Base-by-base conservation (phyloP, 2,797 vertebrate species). In the Podarcis siculus region DNA sequence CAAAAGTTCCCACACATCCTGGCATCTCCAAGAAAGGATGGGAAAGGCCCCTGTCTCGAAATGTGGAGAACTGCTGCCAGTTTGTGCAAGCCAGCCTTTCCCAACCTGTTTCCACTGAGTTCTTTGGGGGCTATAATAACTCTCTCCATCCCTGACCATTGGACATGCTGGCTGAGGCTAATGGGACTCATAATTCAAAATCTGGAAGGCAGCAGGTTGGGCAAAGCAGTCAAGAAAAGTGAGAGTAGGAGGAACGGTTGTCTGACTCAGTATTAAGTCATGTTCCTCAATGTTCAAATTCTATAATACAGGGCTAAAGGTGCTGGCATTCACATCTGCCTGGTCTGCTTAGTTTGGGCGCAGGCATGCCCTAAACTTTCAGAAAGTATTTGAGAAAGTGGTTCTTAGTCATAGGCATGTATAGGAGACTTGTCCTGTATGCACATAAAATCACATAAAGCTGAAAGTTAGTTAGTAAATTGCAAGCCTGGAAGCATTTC, bases 381-480 rank as follows among this genome's bases (percentile, higher is more conserved):
- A 79, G n/a, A 42, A 82, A 82, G 35, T 42, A 3, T 17, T 23
- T 25, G 4, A 19, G 3, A 21, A 21, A 71, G 45, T 6, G 1
- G 35, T 89, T 94, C 93, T 73, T 35, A 35, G 8, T 72, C 32
- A 89, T 91, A 92, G 86, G 89, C 80, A 92, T 91, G 8, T 91
- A 94, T 91, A 15, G 58, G 82, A 79, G 35, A 3, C 93, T 94
- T 42, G 37, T 94, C 92, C 87, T 77, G 82, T 72, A 94, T 91
- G 72, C 71, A 87, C 79, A 95, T 95, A 95, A 93, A 61, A 94
- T 95, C 85, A 94, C 0, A 87, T 86, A 84, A 86, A 39, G 35
- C 84, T 92, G 87, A 90, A 95, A 92, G 42, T 12, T 83, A n/a
- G 76, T 91, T 94, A 87, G 82, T 35, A 95, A 94, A 95, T 95